A percentile compares a stretch with the other conserved stretches of the same genome.
phyloP scores from a whole-genome alignment of 2,888 invertebrate species.

The Archips xylosteana region DNA sequence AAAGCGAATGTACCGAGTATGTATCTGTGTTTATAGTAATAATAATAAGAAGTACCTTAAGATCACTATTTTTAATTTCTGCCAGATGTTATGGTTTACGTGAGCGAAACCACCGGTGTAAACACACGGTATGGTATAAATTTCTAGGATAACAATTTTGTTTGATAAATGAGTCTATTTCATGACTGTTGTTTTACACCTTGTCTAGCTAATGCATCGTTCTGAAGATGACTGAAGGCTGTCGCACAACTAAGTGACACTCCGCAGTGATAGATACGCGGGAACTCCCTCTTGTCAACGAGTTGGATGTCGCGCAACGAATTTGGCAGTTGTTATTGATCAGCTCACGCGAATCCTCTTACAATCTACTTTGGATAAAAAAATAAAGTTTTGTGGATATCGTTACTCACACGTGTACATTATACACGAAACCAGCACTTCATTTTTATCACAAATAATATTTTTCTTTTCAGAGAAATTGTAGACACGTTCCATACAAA shows the following conservation, averaged over 20 bases:
- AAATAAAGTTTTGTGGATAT: neutral
- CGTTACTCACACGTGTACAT: too few species aligned
- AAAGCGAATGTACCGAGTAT: too few species aligned
- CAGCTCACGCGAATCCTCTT: neutral
- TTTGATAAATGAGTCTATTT: neutral
- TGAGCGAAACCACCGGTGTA: too few species aligned
- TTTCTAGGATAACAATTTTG: neutral
- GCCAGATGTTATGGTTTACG: too few species aligned
- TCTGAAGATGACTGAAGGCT: constrained; percentile 30
- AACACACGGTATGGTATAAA: neutral
- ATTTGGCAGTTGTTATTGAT: constrained; percentile 17
- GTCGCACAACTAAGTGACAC: constrained; percentile 31
- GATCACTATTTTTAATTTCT: too few species aligned
- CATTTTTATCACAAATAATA: too few species aligned
- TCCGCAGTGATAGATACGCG: constrained; percentile 26
- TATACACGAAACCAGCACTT: too few species aligned
- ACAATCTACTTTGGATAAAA: neutral
- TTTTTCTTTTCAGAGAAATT: too few species aligned
- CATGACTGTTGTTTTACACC: neutral
- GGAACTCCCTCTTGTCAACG: neutral
- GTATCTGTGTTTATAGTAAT: too few species aligned
- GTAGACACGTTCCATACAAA: too few species aligned
- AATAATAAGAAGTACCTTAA: too few species aligned
- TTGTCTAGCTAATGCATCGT: constrained; percentile 10
- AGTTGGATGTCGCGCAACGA: constrained; percentile 8